These are phyloP conservation scores for Propithecus perrieri DNA, from an alignment of 2,797 vertebrate species.

Conservation along the genomic window DNA sequence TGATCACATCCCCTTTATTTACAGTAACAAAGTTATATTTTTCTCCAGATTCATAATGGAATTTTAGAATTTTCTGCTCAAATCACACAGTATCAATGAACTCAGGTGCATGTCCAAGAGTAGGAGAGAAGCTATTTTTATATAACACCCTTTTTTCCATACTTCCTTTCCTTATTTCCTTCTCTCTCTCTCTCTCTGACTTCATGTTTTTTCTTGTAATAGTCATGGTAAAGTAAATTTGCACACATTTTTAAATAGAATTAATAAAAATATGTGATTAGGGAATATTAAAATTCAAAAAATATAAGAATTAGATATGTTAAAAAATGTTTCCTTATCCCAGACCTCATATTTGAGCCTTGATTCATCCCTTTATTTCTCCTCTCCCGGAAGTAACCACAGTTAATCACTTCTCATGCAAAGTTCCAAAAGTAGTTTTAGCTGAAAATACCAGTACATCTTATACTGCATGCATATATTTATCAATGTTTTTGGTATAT, in stretches of 20 bases:
- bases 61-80: not conserved
- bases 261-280: not conserved
- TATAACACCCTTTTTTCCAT: not conserved
- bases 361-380: not conserved
- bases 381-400: not conserved
- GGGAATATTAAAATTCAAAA: not conserved
- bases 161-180: not conserved
- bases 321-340: not conserved
- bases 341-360: not conserved
- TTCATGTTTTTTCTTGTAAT: not conserved
- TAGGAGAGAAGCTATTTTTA: not conserved
- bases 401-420: not conserved
- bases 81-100: not conserved
- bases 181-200: not conserved
- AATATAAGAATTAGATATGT: not conserved
- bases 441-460: not conserved
- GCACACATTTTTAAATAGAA: not conserved
- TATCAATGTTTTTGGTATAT: not conserved
- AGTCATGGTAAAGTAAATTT: not conserved
- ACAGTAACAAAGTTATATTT: not conserved
- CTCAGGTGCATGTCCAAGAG: not conserved
- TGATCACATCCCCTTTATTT: not conserved
- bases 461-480: not conserved
- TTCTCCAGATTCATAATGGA: not conserved
- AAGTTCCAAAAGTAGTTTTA: not conserved